Evolutionary conservation across 1,140 invertebrate species (phyloP).

Genomic region (Caenorhabditis inopinata): DNA sequence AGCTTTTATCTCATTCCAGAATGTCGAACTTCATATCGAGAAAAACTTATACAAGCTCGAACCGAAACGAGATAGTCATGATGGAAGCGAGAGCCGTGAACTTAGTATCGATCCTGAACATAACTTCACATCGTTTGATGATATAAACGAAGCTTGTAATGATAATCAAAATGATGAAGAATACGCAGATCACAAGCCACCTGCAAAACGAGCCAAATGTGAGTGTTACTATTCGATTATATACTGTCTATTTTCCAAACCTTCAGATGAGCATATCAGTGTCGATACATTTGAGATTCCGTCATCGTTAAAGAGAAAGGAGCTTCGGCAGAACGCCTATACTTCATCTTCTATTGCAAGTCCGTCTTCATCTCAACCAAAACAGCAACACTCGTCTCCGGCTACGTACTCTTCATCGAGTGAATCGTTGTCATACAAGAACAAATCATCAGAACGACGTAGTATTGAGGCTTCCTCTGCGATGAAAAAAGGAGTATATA

Average conservation of each 20-base stretch:
- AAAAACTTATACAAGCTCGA: slow-evolving; percentile 39
- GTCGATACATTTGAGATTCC: neutral
- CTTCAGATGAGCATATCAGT: neutral
- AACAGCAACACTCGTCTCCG: neutral
- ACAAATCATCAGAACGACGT: neutral
- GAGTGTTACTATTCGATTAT: too few species aligned
- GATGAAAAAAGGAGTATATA: neutral
- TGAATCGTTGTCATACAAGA: neutral
- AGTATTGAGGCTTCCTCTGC: neutral
- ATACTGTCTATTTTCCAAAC: neutral
- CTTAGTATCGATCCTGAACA: neutral
- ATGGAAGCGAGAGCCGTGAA: neutral
- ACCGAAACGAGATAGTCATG: neutral
- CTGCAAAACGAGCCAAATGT: neutral
- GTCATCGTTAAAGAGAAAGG: neutral
- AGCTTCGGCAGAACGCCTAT: neutral
- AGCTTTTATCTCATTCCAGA: slow-evolving; percentile 9
- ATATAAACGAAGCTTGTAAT: neutral
- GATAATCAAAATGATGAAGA: too few species aligned
- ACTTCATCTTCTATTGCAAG: neutral
- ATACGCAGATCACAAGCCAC: neutral
- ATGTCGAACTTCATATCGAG: slow-evolving; percentile 2
- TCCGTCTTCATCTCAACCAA: neutral
- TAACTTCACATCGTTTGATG: too few species aligned
- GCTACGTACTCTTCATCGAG: neutral